These are phyloP conservation scores for Chaenocephalus aceratus DNA, from an alignment of 2,113 vertebrate species.

Conservation along the genomic window DNA sequence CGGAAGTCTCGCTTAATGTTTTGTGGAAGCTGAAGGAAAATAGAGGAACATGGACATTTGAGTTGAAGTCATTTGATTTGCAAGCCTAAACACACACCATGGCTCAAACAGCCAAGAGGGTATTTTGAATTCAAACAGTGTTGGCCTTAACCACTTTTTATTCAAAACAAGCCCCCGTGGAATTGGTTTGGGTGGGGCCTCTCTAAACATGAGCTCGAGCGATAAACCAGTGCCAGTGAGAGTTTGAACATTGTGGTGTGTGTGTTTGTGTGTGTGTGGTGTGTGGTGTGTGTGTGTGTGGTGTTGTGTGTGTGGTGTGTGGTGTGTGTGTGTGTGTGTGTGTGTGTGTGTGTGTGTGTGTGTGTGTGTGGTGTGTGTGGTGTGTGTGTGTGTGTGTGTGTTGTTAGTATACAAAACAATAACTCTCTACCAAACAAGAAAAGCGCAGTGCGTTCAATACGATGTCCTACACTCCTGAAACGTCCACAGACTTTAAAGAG, in stretches of 20 bases:
- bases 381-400: not conserved
- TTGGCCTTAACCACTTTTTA: constrained; percentile 55
- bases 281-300: too few species aligned
- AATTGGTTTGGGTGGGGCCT: constrained; percentile 59
- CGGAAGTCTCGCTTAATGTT: constrained; percentile 3
- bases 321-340: constrained; percentile 18
- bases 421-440: constrained; percentile 44
- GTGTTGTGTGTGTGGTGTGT: too few species aligned
- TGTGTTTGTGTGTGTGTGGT: not conserved
- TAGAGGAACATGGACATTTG: constrained; percentile 18
- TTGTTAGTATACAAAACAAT: constrained; percentile 53
- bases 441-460: constrained; percentile 41
- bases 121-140: constrained; percentile 62
- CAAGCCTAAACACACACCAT: constrained; percentile 18
- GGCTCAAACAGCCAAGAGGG: constrained; percentile 21
- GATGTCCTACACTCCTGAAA: constrained; percentile 37
- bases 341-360: not conserved
- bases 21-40: constrained; percentile 23
- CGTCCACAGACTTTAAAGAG: constrained; percentile 26
- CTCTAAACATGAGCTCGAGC: constrained; percentile 51
- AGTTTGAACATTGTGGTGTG: constrained; percentile 25
- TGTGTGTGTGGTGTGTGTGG: too few species aligned
- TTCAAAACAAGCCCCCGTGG: constrained; percentile 56
- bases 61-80: constrained; percentile 52
- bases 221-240: constrained; percentile 47